Evolutionary conservation across 2,888 invertebrate genomes (phyloP).

Genomic region (Dusona sp.): DNA sequence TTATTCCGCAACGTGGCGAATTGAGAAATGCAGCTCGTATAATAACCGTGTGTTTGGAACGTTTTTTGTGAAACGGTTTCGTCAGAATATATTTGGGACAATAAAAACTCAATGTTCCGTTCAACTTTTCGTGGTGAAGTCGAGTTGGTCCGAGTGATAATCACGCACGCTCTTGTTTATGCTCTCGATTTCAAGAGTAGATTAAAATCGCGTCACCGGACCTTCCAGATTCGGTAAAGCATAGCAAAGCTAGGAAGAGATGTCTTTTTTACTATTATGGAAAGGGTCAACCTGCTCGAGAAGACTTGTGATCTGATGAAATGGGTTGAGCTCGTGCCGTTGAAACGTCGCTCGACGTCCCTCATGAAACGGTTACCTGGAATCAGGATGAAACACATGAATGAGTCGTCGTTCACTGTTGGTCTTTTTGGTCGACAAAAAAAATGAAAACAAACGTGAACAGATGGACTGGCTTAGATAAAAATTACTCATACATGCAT

Average conservation of each 20-base stretch:
- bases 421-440: conserved; percentile 35
- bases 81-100: conserved; percentile 11
- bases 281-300: conserved; percentile 39
- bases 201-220: conserved; percentile 45
- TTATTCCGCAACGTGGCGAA: neutral
- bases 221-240: conserved; percentile 56
- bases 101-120: conserved; percentile 28
- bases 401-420: conserved; percentile 62
- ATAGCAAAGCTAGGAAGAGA: conserved; percentile 7
- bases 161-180: conserved; percentile 44
- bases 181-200: conserved; percentile 61
- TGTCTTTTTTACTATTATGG: conserved; percentile 9
- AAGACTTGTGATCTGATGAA: conserved; percentile 60
- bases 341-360: conserved; percentile 50
- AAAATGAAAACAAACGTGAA: conserved; percentile 44
- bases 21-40: neutral
- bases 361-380: conserved; percentile 52
- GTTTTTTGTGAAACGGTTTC: conserved; percentile 6
- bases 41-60: conserved; percentile 16
- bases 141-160: conserved; percentile 5
- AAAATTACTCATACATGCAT: conserved; percentile 9
- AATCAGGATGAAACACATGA: conserved; percentile 63
- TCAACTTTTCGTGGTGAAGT: conserved; percentile 19
- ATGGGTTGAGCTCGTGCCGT: conserved; percentile 69
- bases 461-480: conserved; percentile 61